phyloP scores from a whole-genome alignment of 2,113 vertebrate genomes.

The Hippotragus niger region DNA sequence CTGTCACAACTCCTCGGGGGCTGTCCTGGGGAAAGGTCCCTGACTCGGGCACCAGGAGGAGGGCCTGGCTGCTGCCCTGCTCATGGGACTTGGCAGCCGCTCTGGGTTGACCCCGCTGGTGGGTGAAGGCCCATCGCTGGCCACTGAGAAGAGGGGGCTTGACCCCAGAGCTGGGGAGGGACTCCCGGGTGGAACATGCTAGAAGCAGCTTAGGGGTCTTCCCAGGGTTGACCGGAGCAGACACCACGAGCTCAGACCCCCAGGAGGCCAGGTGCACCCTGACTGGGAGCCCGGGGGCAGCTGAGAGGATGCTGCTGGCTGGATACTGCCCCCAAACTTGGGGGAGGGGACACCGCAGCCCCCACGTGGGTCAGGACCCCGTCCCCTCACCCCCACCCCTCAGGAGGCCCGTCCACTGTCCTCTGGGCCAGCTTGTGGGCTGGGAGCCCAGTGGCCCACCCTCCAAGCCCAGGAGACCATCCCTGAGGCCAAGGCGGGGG shows the following conservation, averaged over 20 bases:
- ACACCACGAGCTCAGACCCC: too few species aligned
- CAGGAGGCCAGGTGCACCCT: background rate
- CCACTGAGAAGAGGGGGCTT: background rate
- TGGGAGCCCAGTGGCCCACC: background rate
- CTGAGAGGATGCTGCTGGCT: background rate
- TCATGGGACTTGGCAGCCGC: accelerated
- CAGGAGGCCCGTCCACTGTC: accelerated
- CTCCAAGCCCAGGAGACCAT: too few species aligned
- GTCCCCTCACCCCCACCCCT: background rate
- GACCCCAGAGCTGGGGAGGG: background rate
- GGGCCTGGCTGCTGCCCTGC: background rate
- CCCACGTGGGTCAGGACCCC: background rate
- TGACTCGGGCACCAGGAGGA: accelerated
- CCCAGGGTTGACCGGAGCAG: too few species aligned
- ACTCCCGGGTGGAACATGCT: background rate
- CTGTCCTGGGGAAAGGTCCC: background rate
- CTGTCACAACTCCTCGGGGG: accelerated
- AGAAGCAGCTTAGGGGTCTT: background rate
- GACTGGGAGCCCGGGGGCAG: accelerated
- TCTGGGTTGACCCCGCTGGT: accelerated
- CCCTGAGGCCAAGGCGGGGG: background rate
- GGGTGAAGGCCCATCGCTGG: background rate
- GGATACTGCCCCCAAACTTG: background rate
- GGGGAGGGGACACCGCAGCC: accelerated
- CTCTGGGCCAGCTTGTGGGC: background rate